Conservation (phyloP, 1,140 invertebrate species). For the Drosophila sproati region DNA sequence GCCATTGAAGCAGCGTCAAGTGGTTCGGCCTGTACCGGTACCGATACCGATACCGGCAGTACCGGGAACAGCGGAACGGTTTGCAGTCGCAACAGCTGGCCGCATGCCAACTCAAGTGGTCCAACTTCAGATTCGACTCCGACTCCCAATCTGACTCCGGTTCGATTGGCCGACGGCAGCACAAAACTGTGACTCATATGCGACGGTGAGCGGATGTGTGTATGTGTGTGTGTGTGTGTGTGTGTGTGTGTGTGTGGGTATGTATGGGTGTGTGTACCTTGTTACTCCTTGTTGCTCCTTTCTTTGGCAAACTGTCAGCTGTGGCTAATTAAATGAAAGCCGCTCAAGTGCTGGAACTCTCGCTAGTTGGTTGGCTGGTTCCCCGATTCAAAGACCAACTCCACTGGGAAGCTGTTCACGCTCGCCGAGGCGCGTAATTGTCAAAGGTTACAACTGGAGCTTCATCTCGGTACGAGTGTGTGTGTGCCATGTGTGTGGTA, state of each 20-base stretch:
- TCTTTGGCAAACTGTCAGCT: conserved; percentile 79
- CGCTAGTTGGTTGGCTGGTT: conserved; percentile 63
- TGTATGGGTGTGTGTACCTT: not conserved
- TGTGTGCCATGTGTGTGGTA: conserved; percentile 10
- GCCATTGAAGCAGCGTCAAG: conserved; percentile 81
- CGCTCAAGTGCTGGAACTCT: conserved; percentile 74
- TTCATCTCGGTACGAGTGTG: conserved; percentile 15
- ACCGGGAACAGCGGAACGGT: conserved; percentile 9
- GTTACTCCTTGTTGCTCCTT: conserved; percentile 53
- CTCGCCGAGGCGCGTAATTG: conserved; percentile 64
- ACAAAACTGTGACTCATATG: conserved; percentile 23
- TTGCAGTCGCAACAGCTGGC: conserved; percentile 62
- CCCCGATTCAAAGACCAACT: conserved; percentile 3
- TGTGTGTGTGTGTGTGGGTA: conserved; percentile 6
- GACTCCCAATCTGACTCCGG: conserved; percentile 26
- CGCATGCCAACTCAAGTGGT: conserved; percentile 74
- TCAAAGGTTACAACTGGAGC: conserved; percentile 47
- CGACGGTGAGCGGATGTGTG: not conserved
- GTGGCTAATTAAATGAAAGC: conserved; percentile 82
- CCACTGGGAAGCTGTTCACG: conserved; percentile 45
- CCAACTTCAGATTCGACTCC: conserved; percentile 43
- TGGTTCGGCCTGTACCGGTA: conserved; percentile 51
- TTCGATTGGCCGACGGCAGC: conserved; percentile 37
- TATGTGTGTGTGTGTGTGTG: conserved; percentile 6
- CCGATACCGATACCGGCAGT: not conserved